Evolutionary conservation across 2,113 vertebrate species (phyloP).

Genomic region (Equus quagga): DNA sequence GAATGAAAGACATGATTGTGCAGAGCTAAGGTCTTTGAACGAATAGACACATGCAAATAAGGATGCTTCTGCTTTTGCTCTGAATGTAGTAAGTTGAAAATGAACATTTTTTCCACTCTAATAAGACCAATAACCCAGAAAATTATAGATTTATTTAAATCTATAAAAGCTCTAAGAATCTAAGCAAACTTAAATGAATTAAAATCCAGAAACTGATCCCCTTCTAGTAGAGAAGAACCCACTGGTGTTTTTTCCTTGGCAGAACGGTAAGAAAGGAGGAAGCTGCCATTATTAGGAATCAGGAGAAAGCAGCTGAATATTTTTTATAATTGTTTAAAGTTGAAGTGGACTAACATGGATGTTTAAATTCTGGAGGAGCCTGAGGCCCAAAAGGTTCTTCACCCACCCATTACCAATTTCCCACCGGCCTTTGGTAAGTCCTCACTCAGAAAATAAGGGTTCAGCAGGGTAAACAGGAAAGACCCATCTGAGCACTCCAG

Average conservation of each 20-base stretch:
- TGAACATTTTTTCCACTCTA: neutral
- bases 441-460: neutral
- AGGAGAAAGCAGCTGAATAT: neutral
- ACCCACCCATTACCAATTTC: neutral
- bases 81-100: neutral
- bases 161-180: neutral
- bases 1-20: neutral
- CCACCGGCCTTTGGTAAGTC: neutral
- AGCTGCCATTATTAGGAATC: neutral
- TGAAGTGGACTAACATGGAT: neutral
- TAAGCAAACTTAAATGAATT: neutral
- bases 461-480: neutral
- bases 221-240: neutral
- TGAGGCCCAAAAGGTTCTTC: neutral
- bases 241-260: neutral
- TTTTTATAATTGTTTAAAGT: neutral
- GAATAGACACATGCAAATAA: neutral
- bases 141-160: neutral
- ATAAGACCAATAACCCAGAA: neutral
- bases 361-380: neutral
- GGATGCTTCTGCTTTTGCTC: neutral
- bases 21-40: neutral
- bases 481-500: accelerated
- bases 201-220: neutral
- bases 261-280: neutral